Evolutionary conservation across 2,113 vertebrate genomes (phyloP).

Genomic region (Lipophrys pholis): DNA sequence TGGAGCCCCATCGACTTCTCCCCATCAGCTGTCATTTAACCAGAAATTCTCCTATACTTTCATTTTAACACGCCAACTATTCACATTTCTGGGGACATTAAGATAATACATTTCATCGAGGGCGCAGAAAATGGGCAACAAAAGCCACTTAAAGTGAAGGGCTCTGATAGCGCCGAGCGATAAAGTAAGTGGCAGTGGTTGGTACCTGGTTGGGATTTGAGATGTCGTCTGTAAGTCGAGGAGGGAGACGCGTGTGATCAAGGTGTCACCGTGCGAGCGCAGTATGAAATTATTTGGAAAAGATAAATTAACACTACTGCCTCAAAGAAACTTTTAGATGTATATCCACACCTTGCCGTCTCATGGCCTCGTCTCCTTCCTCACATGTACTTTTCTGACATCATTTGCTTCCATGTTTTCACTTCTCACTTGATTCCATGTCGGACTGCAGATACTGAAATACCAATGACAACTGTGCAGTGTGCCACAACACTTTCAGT

Average conservation of each 20-base stretch:
- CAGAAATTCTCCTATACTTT: constrained; percentile 37
- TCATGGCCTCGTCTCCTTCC: constrained; percentile 8
- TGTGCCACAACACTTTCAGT: background rate
- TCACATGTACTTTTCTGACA: constrained; percentile 23
- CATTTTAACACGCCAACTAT: constrained; percentile 35
- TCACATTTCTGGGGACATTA: constrained; percentile 26
- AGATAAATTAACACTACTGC: constrained; percentile 14
- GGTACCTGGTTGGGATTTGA: constrained; percentile 18
- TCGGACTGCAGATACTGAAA: background rate
- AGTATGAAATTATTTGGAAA: constrained; percentile 47
- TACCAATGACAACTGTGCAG: background rate
- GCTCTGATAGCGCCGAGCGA: constrained; percentile 18
- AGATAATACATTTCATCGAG: constrained; percentile 3
- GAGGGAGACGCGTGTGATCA: background rate
- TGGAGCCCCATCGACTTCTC: constrained; percentile 20
- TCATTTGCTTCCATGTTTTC: background rate
- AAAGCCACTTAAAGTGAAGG: constrained; percentile 27
- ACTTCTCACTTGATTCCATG: constrained; percentile 14
- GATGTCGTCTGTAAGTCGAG: background rate
- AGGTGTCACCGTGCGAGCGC: constrained; percentile 17
- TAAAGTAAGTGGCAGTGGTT: constrained; percentile 29
- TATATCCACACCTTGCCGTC: constrained; percentile 37
- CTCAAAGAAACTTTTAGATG: constrained; percentile 15
- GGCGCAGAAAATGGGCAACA: constrained; percentile 34
- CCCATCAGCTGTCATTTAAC: constrained; percentile 63